Base-by-base conservation (phyloP, 2,888 invertebrate species). In the Mythimna lalbum region DNA sequence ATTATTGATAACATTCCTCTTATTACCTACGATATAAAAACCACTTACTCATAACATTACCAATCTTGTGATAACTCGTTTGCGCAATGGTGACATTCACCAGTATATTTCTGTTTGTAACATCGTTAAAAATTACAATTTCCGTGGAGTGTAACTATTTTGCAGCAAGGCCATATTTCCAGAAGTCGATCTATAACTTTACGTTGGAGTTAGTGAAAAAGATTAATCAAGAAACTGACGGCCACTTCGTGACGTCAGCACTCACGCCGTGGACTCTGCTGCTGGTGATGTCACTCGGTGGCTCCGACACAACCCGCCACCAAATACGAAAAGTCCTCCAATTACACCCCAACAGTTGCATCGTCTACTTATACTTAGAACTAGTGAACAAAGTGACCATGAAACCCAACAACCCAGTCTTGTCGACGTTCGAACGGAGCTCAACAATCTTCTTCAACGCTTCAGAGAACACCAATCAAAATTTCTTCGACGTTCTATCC, bases 181-280 rank as follows among this genome's bases (percentile, higher is more conserved):
- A 87, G 65, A 81, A 89, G 61, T 87, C 92, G 0, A 70, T 92
- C 9, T 91, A 90, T 80, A 88, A 91, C 9, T 93, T 93, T 52
- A 87, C 90, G 0, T 64, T 88, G 39, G 84, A 90, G 10, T 73
- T 93, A 43, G 81, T 87, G 4, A 77, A 73, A 12, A 84, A 90
- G 60, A 83, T 93, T 10, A 89, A 86, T 17, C 67, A 88, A 52
- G 93, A 94, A 19, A 92, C 90, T 0, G 93, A 94, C 0, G 89
- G 91, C 21, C 95, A 95, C 68, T 95, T 95, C 81, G 87, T 94
- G 0, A 80, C 91, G 0, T 94, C 95, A 0, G 90, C 93, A 0
- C 76, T 95, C 0, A 94, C 95, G 0, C 87, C 92, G 17, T 95
- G 95, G 95, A 88, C 90, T 1, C 78, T 96, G 4, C 79, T 95